Percentiles rank a stretch among this genome's conserved stretches.
Conservation (phyloP, 2,113 vertebrate species). For the Phyllostomus hastatus region DNA sequence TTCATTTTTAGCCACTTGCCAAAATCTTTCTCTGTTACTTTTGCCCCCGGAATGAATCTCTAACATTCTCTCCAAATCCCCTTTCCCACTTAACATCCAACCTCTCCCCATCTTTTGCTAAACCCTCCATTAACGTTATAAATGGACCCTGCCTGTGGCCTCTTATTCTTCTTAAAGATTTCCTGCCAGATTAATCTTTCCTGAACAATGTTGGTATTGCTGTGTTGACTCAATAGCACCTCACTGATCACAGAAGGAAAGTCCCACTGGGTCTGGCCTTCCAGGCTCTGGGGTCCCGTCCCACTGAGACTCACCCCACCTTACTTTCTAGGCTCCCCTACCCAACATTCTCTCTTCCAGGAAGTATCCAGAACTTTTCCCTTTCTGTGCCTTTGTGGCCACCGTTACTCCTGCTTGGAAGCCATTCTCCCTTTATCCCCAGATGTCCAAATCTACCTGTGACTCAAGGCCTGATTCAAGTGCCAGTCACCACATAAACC, state of each 20-base stretch:
- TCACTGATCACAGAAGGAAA: background rate
- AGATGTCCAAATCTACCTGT: background rate
- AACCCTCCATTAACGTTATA: accelerated
- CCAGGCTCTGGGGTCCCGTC: accelerated
- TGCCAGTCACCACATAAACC: background rate
- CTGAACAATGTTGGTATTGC: background rate
- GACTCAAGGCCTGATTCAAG: background rate
- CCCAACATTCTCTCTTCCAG: background rate
- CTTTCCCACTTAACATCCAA: background rate
- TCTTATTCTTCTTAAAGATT: background rate
- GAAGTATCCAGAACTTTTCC: background rate
- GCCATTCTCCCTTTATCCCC: background rate
- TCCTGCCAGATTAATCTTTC: background rate
- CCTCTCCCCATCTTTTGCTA: background rate
- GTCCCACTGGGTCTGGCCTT: background rate
- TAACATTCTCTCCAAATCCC: background rate
- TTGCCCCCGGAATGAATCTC: background rate
- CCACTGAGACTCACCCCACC: background rate
- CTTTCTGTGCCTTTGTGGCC: background rate
- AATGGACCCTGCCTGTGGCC: background rate
- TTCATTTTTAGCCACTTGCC: background rate
- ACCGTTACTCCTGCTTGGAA: background rate
- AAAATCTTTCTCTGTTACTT: background rate
- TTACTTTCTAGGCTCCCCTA: background rate
- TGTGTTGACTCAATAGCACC: background rate